Evolutionary conservation across 2,113 vertebrate species (phyloP), one percentile per base, ranked within the genome.

Genomic region (Ranitomeya variabilis): DNA sequence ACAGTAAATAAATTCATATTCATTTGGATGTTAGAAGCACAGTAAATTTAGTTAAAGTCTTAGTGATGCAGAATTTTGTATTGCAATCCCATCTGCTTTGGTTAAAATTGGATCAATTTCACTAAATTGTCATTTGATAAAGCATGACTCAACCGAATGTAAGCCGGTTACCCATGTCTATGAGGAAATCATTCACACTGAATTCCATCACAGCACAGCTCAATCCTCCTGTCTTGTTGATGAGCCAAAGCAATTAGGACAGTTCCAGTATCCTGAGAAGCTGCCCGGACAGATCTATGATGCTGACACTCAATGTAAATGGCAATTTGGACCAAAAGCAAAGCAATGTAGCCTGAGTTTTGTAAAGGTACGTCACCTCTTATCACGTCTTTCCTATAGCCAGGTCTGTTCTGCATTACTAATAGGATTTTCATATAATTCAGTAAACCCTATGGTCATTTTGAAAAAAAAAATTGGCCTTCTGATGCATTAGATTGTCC

Each of bases 231-330:
- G 98, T 92, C 95, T 99, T 92, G 96, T 97, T 91, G 98, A 99
- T 76, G 97, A 99, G 92, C 98, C 98, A 77, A 98, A 96, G 94
- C 96, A 97, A 94, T 96, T 96, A 15, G 97, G 97, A 90, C 97
- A 97, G 91, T 99, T 98, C 94, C 97, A 97, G 91, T 99, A 97
- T 91, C 98, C 98, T 0, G 97, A 98, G 89, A 96, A 97, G 91
- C 97, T 99, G n/a, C 98, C 98, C 0, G 98, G 98, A 54, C 98
- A 99, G 95, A 96, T 99, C 87, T 99, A 99, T 7, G 95, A 99
- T 59, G 98, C 97, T 0, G 96, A 99, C 94, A 99, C 96, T 2
- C 98, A 99, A 93, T 99, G 98, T 96, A 99, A 99, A 92, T 99
- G 98, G 98, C 98, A 99, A 91, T 99, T 99, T 92, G 98, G 98